phyloP scores from a whole-genome alignment of 2,113 vertebrate genomes.

The Gobio gobio region DNA sequence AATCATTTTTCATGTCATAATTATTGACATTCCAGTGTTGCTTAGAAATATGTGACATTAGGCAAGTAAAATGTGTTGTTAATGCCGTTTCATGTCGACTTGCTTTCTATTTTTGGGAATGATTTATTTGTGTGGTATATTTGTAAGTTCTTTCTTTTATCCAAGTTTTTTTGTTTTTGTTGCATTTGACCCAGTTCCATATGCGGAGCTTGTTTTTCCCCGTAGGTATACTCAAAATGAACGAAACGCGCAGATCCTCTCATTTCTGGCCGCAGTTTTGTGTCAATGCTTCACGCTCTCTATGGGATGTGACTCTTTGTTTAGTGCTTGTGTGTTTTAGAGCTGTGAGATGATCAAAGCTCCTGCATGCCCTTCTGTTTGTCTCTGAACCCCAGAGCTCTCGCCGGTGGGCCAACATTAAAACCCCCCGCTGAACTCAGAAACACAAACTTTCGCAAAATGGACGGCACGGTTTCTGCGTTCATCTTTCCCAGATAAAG shows the following conservation, averaged over 20 bases:
- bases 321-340: not conserved
- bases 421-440: not conserved
- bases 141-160: not conserved
- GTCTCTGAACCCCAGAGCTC: slow-evolving; percentile 1
- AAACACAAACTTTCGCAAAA: not conserved
- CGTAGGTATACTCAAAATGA: not conserved
- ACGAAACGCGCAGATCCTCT: not conserved
- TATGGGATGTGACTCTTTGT: not conserved
- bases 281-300: not conserved
- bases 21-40: not conserved
- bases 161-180: not conserved
- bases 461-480: not conserved
- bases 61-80: not conserved
- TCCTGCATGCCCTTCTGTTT: not conserved
- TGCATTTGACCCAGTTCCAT: slow-evolving; percentile 10
- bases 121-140: not conserved
- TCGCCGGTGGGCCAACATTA: not conserved
- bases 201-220: not conserved
- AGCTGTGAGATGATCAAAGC: slow-evolving; percentile 5
- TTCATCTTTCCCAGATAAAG: not conserved
- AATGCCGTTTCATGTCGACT: not conserved
- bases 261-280: not conserved
- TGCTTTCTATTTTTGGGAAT: not conserved
- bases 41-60: not conserved
- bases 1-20: too few species aligned